Evolutionary conservation across 1,140 invertebrate genomes (phyloP), one percentile per base, ranked within the genome.

Genomic region (Anastatus disparis): DNA sequence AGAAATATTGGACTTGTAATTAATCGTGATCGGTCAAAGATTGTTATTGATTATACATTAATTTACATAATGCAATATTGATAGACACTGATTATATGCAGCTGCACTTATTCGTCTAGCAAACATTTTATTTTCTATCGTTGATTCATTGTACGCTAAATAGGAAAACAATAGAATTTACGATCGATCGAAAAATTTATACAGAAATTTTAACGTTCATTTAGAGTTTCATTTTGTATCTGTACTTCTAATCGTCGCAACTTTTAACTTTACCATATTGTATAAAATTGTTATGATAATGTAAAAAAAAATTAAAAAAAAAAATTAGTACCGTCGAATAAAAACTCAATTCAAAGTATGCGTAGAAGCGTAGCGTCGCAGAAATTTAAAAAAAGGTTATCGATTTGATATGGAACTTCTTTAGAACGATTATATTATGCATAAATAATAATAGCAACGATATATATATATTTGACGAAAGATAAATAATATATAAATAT

Each of bases 261-360:
- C 44, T 53, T 53, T 53, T 27, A 52, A 24, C 44, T 53, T 53
- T 53, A 13, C n/a, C 31, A 42, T 56, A 31, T 26, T 38, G 50
- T 56, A 67, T 35, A 64, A 52, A 27, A 10, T 52, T 50, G 29
- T 27, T 64, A 64, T 12, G n/a, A 56, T 46, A 26, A 56, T 24
- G 24, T 4, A 17, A 52, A 66, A 27, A 38, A 64, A 53, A 59
- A 59, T 6, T 6, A 46, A 31, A 38, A 4, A 24, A 38, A 17
- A 29, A 12, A 46, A 53, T 26, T 53, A 13, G 10, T 10, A 26
- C 50, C 22, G 46, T n/a, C n/a, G 22, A 20, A 53, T n/a, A 24
- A 56, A 56, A 38, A 35, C 2, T 35, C 10, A 35, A 31, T 15
- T 35, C 26, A 52, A 52, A 52, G 4, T 3, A 7, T 13, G 6